Conservation (phyloP, 37 sponge, comb jelly and placozoan species). For the Beroe ovata region DNA sequence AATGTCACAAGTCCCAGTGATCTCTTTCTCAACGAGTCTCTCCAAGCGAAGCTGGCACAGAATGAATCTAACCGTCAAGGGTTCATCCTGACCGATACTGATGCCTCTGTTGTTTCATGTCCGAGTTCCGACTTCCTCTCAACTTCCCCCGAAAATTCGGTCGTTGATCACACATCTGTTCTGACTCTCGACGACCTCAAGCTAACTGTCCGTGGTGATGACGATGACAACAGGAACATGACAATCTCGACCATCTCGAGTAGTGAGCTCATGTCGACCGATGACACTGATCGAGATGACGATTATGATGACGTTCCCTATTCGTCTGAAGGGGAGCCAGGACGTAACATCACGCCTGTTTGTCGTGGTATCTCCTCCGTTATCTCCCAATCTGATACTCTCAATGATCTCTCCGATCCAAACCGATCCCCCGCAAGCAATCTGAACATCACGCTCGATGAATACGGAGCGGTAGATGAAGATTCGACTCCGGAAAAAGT, state of each 20-base stretch:
- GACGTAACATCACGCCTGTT: neutral
- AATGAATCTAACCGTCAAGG: slow-evolving; percentile 33
- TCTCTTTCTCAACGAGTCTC: slow-evolving; percentile 15
- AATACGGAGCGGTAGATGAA: neutral
- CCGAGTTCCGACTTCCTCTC: slow-evolving; percentile 11
- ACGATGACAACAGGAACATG: neutral
- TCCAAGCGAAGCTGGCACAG: neutral
- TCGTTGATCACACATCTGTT: neutral
- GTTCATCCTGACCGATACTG: slow-evolving; percentile 40
- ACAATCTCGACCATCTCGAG: slow-evolving; percentile 29
- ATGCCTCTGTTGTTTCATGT: neutral
- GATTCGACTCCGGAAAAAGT: neutral
- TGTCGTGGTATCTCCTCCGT: neutral
- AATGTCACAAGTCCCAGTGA: slow-evolving; percentile 11
- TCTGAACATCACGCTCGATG: slow-evolving; percentile 23
- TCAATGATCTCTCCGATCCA: slow-evolving; percentile 31
- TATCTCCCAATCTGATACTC: neutral
- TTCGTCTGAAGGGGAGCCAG: neutral
- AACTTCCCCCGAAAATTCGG: neutral
- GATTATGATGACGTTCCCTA: slow-evolving; percentile 26
- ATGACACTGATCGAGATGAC: neutral
- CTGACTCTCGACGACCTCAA: slow-evolving; percentile 11
- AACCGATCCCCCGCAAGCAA: slow-evolving; percentile 22
- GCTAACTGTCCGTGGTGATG: neutral
- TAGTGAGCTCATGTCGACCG: neutral